Percentiles rank a stretch among this genome's conserved stretches.
Evolutionary conservation across 2,888 invertebrate species (phyloP).

Genomic region (Ganaspis brasiliensis): DNA sequence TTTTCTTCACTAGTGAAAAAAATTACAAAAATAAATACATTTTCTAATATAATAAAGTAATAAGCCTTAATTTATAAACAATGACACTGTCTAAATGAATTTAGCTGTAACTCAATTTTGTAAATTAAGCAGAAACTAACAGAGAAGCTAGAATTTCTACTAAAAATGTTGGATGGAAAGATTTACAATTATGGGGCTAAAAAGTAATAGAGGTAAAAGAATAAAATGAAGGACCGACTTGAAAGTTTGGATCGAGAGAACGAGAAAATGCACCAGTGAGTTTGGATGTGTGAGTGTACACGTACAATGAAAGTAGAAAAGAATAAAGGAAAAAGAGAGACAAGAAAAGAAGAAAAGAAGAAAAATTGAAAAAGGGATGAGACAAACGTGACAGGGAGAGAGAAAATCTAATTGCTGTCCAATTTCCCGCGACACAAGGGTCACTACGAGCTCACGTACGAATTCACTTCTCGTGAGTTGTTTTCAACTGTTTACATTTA

Average conservation of each 20-base stretch:
- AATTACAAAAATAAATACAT: too few species aligned
- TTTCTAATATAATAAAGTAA: too few species aligned
- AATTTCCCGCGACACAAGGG: conserved; percentile 61
- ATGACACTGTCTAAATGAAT: too few species aligned
- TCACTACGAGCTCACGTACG: conserved; percentile 58
- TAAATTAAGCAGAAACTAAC: too few species aligned
- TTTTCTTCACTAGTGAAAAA: too few species aligned
- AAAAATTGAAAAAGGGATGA: conserved; percentile 56
- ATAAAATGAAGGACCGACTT: conserved; percentile 58
- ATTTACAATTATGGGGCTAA: neutral
- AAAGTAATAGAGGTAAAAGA: conserved; percentile 51
- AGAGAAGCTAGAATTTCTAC: neutral
- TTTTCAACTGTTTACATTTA: conserved; percentile 40
- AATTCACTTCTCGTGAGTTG: conserved; percentile 53
- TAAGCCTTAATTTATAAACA: too few species aligned
- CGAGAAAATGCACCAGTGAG: conserved; percentile 62
- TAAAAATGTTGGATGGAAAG: conserved; percentile 10
- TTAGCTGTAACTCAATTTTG: too few species aligned
- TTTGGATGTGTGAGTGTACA: conserved; percentile 54
- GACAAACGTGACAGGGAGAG: conserved; percentile 53
- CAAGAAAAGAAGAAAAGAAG: conserved; percentile 52
- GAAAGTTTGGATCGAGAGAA: conserved; percentile 63
- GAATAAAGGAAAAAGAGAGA: conserved; percentile 48
- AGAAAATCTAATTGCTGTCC: conserved; percentile 69
- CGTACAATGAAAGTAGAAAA: conserved; percentile 17